Evolutionary conservation across 1,140 invertebrate genomes (phyloP).

Genomic region (Cepaea nemoralis): DNA sequence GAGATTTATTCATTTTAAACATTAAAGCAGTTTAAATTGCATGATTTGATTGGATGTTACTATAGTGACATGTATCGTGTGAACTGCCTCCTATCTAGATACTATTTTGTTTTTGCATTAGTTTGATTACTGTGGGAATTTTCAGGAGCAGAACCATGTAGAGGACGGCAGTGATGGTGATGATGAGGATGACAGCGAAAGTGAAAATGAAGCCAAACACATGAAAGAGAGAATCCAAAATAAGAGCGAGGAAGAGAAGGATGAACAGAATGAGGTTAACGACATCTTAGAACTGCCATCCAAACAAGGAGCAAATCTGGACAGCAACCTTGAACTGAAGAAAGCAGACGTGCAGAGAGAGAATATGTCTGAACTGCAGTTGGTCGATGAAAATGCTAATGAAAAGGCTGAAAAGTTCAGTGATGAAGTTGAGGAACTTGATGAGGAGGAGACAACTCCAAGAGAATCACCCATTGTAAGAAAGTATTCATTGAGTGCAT

Average conservation of each 20-base stretch:
- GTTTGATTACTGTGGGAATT: not conserved
- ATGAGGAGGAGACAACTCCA: not conserved
- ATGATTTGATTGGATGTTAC: too few relatives aligned
- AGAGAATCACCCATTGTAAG: not conserved
- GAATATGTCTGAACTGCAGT: not conserved
- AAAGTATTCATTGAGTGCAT: too few relatives aligned
- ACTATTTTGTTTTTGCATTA: not conserved
- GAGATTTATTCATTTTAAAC: too few relatives aligned
- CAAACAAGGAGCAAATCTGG: not conserved
- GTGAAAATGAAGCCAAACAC: not conserved
- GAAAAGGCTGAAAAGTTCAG: not conserved
- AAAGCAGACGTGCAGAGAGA: not conserved
- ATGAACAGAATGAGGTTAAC: not conserved
- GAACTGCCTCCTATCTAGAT: not conserved
- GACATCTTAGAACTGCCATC: not conserved
- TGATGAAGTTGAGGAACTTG: not conserved
- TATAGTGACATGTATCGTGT: not conserved
- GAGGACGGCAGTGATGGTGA: conserved; percentile 26
- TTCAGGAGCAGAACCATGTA: not conserved
- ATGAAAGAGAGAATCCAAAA: not conserved
- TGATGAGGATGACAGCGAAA: not conserved
- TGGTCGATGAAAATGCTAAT: not conserved
- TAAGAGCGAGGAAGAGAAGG: not conserved
- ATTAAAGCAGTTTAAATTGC: too few relatives aligned
- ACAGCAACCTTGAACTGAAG: not conserved